These are phyloP conservation scores for Mormyrus hasselquistii DNA, from an alignment of 2,797 vertebrate species.

Conservation along the genomic window DNA sequence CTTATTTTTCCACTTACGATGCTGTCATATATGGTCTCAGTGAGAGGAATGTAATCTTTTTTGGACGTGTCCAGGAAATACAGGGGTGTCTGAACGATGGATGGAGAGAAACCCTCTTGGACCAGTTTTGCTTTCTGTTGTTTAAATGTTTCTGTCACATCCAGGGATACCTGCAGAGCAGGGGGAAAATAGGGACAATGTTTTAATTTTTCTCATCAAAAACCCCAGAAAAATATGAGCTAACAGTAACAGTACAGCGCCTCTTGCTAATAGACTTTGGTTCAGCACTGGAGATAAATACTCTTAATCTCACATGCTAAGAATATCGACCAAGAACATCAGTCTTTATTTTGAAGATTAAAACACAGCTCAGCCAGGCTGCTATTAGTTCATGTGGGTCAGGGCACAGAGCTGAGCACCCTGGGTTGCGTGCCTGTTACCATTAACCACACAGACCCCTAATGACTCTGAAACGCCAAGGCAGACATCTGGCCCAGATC, in stretches of 20 bases:
- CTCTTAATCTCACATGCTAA: neutral
- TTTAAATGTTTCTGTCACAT: slow-evolving; percentile 80
- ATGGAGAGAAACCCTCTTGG: slow-evolving; percentile 67
- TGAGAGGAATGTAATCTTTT: slow-evolving; percentile 61
- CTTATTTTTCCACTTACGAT: slow-evolving; percentile 60
- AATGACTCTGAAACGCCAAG: neutral
- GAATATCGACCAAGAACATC: neutral
- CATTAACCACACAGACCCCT: neutral
- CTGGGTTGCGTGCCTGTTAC: neutral
- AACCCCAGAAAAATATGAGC: neutral
- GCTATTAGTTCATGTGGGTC: neutral
- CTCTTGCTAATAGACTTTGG: neutral
- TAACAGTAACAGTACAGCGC: neutral
- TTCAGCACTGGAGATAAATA: neutral
- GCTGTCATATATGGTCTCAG: slow-evolving; percentile 44
- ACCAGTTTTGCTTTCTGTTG: slow-evolving; percentile 76
- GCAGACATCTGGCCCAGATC: neutral
- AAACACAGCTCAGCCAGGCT: neutral
- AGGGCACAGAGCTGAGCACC: neutral
- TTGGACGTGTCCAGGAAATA: slow-evolving; percentile 62
- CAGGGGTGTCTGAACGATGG: slow-evolving; percentile 50
- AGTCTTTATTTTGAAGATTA: neutral
- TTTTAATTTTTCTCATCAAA: neutral
- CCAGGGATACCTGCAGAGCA: slow-evolving; percentile 60
- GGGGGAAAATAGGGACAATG: neutral